Evolutionary conservation across 1,140 invertebrate species (phyloP).

Genomic region (Neomicropteryx cornuta): DNA sequence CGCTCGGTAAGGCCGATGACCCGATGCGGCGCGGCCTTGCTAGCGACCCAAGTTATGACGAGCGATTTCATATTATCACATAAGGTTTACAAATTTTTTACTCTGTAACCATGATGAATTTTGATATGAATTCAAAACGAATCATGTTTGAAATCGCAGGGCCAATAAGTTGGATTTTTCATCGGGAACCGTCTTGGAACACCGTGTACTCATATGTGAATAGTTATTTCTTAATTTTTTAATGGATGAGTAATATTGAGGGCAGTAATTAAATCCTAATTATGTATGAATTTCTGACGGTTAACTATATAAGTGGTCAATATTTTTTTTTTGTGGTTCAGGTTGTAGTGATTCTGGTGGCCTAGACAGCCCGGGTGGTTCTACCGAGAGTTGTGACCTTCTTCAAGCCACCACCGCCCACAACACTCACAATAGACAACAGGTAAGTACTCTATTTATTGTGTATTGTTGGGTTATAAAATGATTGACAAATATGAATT

Average conservation of each 20-base stretch:
- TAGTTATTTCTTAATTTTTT: conserved; percentile 3
- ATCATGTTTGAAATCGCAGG: no score
- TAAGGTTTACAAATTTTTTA: no score
- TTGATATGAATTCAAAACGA: no score
- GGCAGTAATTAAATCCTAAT: neutral
- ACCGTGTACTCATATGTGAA: conserved; percentile 19
- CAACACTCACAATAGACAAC: conserved; percentile 9
- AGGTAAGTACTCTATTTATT: conserved; percentile 1
- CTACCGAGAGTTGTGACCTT: conserved; percentile 14
- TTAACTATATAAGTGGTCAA: conserved; percentile 2
- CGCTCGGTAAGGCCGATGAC: no score
- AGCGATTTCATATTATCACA: no score
- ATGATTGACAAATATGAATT: neutral
- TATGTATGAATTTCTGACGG: neutral
- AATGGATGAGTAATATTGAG: neutral
- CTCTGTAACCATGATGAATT: no score
- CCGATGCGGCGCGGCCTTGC: no score
- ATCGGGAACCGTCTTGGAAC: no score
- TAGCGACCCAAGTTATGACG: no score
- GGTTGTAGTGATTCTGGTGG: conserved; percentile 10
- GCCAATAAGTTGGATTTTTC: no score
- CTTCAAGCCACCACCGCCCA: conserved; percentile 13
- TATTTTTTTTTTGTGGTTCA: conserved; percentile 2
- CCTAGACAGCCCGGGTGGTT: conserved; percentile 12
- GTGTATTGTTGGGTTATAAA: neutral